These are phyloP conservation scores for Helleia helle DNA, from an alignment of 2,888 invertebrate species.

Conservation along the genomic window DNA sequence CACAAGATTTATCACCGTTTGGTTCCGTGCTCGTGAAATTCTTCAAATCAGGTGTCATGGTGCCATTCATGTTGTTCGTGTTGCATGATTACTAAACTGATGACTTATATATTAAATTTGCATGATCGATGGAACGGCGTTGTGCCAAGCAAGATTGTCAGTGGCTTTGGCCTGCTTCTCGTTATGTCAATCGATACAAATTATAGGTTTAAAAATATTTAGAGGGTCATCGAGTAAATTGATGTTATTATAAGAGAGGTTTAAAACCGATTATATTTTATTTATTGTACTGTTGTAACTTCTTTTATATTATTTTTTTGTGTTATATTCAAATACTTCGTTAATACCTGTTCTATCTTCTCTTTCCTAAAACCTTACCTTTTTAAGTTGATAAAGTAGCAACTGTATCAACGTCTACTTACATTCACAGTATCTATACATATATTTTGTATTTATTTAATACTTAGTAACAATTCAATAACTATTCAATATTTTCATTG, in stretches of 20 bases:
- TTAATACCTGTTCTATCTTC: not conserved
- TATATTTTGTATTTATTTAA: constrained; percentile 16
- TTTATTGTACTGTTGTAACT: not conserved
- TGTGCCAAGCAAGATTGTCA: constrained; percentile 52
- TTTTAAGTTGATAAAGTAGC: not conserved
- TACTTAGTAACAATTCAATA: constrained; percentile 28
- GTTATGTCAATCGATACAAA: constrained; percentile 24
- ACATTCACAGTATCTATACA: constrained; percentile 17
- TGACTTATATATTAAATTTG: constrained; percentile 54
- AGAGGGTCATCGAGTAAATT: constrained; percentile 3
- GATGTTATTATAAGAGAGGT: not conserved
- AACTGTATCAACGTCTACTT: not conserved
- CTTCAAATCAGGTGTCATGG: constrained; percentile 61
- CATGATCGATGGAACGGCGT: constrained; percentile 69
- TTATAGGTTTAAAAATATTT: constrained; percentile 8
- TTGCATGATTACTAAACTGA: constrained; percentile 63
- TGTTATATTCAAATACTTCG: too few species aligned
- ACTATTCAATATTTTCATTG: constrained; percentile 67
- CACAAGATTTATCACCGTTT: constrained; percentile 57
- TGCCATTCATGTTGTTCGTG: constrained; percentile 68
- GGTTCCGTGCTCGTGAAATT: constrained; percentile 65
- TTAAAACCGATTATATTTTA: not conserved
- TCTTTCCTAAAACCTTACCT: not conserved
- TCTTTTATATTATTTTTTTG: not conserved
- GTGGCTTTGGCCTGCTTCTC: constrained; percentile 62